Evolutionary conservation across 2,113 vertebrate genomes (phyloP), one percentile per base, ranked within the genome.

Genomic region (Micronycteris hirsuta): DNA sequence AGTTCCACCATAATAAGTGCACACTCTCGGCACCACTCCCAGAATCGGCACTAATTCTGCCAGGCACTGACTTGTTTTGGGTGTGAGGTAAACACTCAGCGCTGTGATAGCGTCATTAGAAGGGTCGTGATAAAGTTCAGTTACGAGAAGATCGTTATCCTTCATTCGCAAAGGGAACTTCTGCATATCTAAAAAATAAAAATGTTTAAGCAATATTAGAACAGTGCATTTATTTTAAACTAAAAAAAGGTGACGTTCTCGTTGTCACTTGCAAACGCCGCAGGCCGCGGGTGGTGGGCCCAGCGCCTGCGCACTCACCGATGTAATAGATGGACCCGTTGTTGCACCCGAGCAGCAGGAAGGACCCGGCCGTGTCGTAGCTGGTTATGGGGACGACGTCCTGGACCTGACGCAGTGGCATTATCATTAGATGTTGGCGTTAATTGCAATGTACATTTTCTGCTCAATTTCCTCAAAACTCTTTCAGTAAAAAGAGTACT

Each of bases 321-420:
- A 99, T 99, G 87, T 99, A 99, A 97, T 99, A 99, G 97, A 99
- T 99, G 2, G 99, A 99, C 54, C 99, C 99, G 6, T 99, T 99
- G 98, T 99, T 99, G 96, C 99, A 99, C 43, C 99, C 99, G 96
- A 99, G 98, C 1, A 99, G 98, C 7, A 99, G 98, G 92, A 99
- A 99, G 70, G 99, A 99, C 31, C 99, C 99, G 5, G 99, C 99
- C 17, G 99, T 99, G 98, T 99, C 99, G 56, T 99, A 99, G 90
- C 99, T 99, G n/a, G 99, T 99, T 89, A 99, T 99, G 45, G 99
- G 99, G 93, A 99, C 98, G 58, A 99, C 99, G 96, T 99, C 99
- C 95, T 99, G 99, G 96, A 99, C 99, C 99, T 99, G 97, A 14
- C 0, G 2, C 5, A 11, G 61, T 2, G 8, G 96, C 38, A 89